Conservation (phyloP, 2,113 vertebrate species). For the Vulpes lagopus region DNA sequence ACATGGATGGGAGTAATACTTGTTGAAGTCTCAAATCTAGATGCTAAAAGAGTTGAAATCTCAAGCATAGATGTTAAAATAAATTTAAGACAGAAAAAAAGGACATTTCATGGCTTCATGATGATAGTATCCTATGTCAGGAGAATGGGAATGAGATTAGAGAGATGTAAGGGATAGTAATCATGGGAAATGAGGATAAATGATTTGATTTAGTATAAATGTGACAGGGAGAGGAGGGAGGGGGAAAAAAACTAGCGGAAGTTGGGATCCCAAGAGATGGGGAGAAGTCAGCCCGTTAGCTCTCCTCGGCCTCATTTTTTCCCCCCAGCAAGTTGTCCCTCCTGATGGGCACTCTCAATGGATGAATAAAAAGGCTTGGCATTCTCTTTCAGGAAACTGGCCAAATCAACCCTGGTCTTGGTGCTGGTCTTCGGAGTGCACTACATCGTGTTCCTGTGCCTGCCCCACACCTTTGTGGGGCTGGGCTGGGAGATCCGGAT, state of each 20-base stretch:
- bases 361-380: background rate
- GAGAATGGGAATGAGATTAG: background rate
- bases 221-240: background rate
- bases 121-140: background rate
- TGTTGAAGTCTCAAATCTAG: background rate
- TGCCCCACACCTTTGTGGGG: conserved; percentile 91
- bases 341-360: background rate
- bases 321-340: background rate
- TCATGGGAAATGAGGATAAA: background rate
- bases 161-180: background rate
- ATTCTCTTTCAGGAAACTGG: conserved; percentile 90
- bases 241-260: background rate
- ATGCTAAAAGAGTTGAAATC: background rate
- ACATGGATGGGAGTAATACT: background rate
- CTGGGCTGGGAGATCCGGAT: conserved; percentile 93
- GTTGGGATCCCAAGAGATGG: background rate
- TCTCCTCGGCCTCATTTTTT: background rate
- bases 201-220: background rate
- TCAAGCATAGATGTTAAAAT: background rate
- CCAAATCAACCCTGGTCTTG: conserved; percentile 93
- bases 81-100: background rate
- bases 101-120: background rate
- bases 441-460: conserved; percentile 93
- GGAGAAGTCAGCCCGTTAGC: background rate
- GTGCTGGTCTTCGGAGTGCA: conserved; percentile 95